A percentile compares a stretch with the other conserved stretches of the same genome.
Evolutionary conservation across 2,797 vertebrate species (phyloP).

Genomic region (Geotrypetes seraphini): DNA sequence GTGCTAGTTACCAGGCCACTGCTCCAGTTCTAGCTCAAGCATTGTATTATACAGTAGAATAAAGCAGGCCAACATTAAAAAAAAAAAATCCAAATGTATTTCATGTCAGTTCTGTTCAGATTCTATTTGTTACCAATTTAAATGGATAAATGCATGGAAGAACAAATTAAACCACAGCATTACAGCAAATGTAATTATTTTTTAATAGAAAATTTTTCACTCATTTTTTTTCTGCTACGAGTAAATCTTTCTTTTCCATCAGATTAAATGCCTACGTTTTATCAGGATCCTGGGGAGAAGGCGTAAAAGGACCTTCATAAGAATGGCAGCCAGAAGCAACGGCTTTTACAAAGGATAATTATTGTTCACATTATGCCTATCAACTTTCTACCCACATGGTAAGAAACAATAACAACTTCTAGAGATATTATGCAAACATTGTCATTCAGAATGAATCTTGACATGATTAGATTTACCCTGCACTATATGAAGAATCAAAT

Average conservation of each 20-base stretch:
- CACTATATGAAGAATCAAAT: conserved; percentile 16
- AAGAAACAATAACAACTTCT: conserved; percentile 19
- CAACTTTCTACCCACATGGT: conserved; percentile 26
- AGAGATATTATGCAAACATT: conserved; percentile 22
- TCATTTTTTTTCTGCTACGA: too few species aligned
- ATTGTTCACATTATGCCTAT: conserved; percentile 36
- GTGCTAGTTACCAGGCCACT: too few species aligned
- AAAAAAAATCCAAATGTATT: too few species aligned
- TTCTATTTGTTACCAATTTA: too few species aligned
- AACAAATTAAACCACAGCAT: too few species aligned
- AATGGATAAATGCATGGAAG: too few species aligned
- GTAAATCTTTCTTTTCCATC: too few species aligned
- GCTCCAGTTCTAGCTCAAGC: too few species aligned
- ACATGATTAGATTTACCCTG: conserved; percentile 19
- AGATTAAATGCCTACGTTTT: conserved; percentile 5
- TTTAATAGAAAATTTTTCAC: neutral
- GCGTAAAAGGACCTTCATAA: conserved; percentile 26
- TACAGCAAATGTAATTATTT: too few species aligned
- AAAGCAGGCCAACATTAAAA: too few species aligned
- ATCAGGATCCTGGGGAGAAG: conserved; percentile 3
- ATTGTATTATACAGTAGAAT: too few species aligned
- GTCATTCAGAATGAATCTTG: conserved; percentile 24
- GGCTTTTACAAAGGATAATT: conserved; percentile 28
- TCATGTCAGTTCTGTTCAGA: too few species aligned
- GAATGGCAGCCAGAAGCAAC: conserved; percentile 23